phyloP scores from a whole-genome alignment of 2,113 vertebrate genomes.

The Paedocypris sp. region DNA sequence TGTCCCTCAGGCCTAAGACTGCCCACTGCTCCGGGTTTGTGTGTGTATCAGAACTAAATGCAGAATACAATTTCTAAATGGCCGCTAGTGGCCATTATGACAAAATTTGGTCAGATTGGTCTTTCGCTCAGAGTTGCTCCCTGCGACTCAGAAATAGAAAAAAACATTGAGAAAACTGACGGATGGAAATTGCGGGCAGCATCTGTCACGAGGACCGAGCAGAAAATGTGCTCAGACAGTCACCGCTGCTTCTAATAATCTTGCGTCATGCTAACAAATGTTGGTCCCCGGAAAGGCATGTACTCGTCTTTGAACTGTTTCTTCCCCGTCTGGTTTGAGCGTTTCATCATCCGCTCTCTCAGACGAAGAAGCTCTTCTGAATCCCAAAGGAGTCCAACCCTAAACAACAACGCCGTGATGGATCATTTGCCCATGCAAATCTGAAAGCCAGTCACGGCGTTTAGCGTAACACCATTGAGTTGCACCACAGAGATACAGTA shows the following conservation, averaged over 20 bases:
- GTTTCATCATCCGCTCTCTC: background rate
- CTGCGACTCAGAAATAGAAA: too few species aligned
- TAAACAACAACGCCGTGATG: slow-evolving; percentile 4
- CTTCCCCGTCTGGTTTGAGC: background rate
- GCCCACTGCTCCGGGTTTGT: too few species aligned
- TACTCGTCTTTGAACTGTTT: slow-evolving; percentile 13
- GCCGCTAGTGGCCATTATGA: too few species aligned
- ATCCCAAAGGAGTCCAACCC: background rate
- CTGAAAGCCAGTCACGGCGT: background rate
- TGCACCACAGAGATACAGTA: background rate
- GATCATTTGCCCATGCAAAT: slow-evolving; percentile 10
- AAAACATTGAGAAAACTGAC: too few species aligned
- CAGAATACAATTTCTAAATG: too few species aligned
- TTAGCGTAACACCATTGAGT: background rate
- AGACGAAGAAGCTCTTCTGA: background rate
- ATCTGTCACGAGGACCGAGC: too few species aligned
- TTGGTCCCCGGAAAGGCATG: background rate
- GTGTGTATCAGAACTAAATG: too few species aligned
- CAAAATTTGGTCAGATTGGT: too few species aligned
- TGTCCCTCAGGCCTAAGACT: too few species aligned
- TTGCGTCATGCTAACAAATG: slow-evolving; percentile 16
- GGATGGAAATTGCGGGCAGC: too few species aligned
- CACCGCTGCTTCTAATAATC: background rate
- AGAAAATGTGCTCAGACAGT: slow-evolving; percentile 3
- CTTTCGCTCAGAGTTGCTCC: too few species aligned